A percentile compares a stretch with the other conserved stretches of the same genome.
These are phyloP conservation scores for Sipha maydis DNA, from an alignment of 2,888 invertebrate species.

Conservation along the genomic window DNA sequence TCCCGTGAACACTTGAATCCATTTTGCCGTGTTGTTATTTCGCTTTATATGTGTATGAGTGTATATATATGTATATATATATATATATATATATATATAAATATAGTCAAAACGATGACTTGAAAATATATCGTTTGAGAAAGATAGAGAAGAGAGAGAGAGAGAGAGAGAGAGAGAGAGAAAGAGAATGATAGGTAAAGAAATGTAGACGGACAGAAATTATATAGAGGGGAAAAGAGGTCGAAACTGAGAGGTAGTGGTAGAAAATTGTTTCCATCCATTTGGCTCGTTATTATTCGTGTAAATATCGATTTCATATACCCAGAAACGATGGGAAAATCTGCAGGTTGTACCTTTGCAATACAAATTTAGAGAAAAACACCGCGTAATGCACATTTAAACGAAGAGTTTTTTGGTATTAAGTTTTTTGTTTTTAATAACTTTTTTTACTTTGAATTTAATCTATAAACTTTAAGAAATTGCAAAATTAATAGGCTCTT, in stretches of 20 bases:
- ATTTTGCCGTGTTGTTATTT: constrained; percentile 13
- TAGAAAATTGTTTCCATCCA: constrained; percentile 11
- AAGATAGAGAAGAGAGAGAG: background rate
- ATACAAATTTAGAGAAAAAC: constrained; percentile 8
- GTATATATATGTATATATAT: too few species aligned
- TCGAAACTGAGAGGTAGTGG: background rate
- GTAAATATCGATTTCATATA: constrained; percentile 23
- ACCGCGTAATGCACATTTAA: background rate
- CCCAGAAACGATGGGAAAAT: constrained; percentile 26
- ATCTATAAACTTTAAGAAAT: background rate
- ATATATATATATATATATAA: background rate
- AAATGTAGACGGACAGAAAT: background rate
- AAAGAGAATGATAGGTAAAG: background rate
- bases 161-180: background rate
- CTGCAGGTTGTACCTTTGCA: background rate
- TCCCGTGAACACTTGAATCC: background rate
- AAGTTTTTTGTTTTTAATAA: background rate
- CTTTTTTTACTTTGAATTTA: background rate
- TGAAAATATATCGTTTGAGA: background rate
- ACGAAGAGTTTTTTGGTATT: background rate
- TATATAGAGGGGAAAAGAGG: background rate
- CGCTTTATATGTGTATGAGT: background rate
- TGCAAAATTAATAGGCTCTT: background rate
- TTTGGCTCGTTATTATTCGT: constrained; percentile 33
- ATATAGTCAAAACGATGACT: constrained; percentile 2